These are phyloP conservation scores for Poliocrania exsul DNA, from an alignment of 2,797 vertebrate genomes.

Conservation along the genomic window DNA sequence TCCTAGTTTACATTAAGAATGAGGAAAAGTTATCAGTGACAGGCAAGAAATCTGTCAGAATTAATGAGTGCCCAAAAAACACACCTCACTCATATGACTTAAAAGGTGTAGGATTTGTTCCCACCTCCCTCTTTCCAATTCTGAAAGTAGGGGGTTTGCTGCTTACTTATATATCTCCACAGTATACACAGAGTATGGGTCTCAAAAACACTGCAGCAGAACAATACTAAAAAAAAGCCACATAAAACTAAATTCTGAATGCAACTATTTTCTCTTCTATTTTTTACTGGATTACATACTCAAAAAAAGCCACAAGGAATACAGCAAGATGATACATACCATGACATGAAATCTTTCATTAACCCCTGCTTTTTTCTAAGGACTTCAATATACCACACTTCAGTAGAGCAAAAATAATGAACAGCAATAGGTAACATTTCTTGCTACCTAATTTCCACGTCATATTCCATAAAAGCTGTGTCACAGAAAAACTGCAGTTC, in stretches of 20 bases:
- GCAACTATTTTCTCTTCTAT: not conserved
- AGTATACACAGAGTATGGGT: not conserved
- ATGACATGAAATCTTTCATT: not conserved
- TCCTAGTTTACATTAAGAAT: not conserved
- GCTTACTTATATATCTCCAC: not conserved
- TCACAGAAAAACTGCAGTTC: not conserved
- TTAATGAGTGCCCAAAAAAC: not conserved
- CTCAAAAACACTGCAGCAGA: not conserved
- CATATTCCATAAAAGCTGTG: not conserved
- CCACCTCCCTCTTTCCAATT: not conserved
- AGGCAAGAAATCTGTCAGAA: not conserved
- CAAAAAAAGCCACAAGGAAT: not conserved
- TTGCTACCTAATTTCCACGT: not conserved
- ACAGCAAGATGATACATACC: not conserved
- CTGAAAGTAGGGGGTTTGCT: not conserved
- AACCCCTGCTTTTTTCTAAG: not conserved
- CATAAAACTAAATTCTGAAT: not conserved
- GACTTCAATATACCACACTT: not conserved
- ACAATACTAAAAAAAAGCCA: not conserved
- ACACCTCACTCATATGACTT: rapidly evolving
- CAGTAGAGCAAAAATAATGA: not conserved
- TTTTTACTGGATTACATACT: not conserved
- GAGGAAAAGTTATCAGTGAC: not conserved
- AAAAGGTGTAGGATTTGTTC: not conserved
- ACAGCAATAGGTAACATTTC: not conserved